Base-by-base conservation (phyloP, 1,140 invertebrate species). In the Drosophila triauraria region DNA sequence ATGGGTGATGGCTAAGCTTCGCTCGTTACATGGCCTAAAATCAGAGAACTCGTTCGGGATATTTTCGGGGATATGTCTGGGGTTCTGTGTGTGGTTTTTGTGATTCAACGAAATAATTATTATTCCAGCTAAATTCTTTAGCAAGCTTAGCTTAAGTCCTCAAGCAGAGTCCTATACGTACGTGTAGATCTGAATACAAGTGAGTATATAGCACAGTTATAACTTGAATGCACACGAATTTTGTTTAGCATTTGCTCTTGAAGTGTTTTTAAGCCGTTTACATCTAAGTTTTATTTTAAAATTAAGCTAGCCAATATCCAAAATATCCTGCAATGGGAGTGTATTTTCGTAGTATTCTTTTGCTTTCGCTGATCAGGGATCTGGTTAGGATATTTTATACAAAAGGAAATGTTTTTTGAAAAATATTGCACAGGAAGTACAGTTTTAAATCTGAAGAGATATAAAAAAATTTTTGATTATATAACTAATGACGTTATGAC, bases 131-230 rank as follows among this genome's bases (percentile, higher is more conserved):
- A 71, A 72, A 59, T 72, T 72, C 69, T 17, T 60, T 50, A 46
- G 20, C 20, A 56, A 56, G 53, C 53, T 10, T 56, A 40, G 35
- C 53, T 56, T 38, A 25, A 9, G 53, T 25, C 38, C 48, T 60
- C 56, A 80, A 86, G 83, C 78, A 62, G 84, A 77, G 72, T 75
- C 77, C 78, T 67, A 80, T 72, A 72, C 64, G 50, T 74, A 84
- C 71, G 64, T 42, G 71, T 76, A 80, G 76, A 78, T 79, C 54
- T 75, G 79, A 67, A 82, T 80, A 87, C 70, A 80, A 75, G 70
- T 78, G 83, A 88, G 84, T 87, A 82, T 72, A 86, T 86, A 86
- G 82, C 82, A 87, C 80, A 87, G 77, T 67, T 86, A 83, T 72
- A 86, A 68, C 44, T 82, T 61, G 57, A 90, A 90, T 75, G 72